A percentile compares a stretch with the other conserved stretches of the same genome.
These are phyloP conservation scores for Caenorhabditis sp. DNA, from an alignment of 2,888 invertebrate genomes.

Conservation along the genomic window DNA sequence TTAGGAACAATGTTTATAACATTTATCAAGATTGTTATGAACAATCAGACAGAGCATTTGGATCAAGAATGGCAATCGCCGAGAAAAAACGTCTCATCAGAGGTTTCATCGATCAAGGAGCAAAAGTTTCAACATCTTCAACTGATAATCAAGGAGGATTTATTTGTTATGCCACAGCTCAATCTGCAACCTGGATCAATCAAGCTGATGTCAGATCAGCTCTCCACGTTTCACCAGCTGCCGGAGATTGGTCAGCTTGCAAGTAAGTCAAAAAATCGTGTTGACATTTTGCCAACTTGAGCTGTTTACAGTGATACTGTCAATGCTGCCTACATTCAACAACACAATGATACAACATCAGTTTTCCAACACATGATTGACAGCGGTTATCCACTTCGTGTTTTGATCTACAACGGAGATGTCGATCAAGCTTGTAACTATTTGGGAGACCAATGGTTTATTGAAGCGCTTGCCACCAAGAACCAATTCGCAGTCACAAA, in stretches of 20 bases:
- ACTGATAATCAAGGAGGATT: constrained; percentile 56
- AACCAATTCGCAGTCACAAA: constrained; percentile 41
- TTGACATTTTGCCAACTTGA: neutral
- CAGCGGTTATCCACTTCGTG: constrained; percentile 47
- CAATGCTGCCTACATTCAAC: constrained; percentile 57
- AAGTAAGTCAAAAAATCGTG: constrained; percentile 24
- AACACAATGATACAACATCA: constrained; percentile 58
- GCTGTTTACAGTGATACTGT: constrained; percentile 51
- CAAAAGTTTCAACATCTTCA: constrained; percentile 37
- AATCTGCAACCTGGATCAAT: constrained; percentile 44
- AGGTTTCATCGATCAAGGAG: constrained; percentile 49
- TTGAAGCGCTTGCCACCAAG: constrained; percentile 49
- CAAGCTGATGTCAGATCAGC: constrained; percentile 40
- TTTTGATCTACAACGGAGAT: constrained; percentile 64
- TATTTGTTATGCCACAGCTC: constrained; percentile 49
- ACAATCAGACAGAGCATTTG: constrained; percentile 39
- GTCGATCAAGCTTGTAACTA: constrained; percentile 62
- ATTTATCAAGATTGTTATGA: constrained; percentile 63
- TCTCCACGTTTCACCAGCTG: constrained; percentile 39
- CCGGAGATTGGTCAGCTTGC: constrained; percentile 43
- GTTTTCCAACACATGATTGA: constrained; percentile 59
- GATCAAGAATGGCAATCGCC: constrained; percentile 35
- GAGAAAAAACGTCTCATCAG: constrained; percentile 15
- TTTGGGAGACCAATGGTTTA: constrained; percentile 65
- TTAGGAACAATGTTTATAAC: constrained; percentile 59